Evolutionary conservation across 2,888 invertebrate species (phyloP).

Genomic region (Coronaproctus castanopsis): DNA sequence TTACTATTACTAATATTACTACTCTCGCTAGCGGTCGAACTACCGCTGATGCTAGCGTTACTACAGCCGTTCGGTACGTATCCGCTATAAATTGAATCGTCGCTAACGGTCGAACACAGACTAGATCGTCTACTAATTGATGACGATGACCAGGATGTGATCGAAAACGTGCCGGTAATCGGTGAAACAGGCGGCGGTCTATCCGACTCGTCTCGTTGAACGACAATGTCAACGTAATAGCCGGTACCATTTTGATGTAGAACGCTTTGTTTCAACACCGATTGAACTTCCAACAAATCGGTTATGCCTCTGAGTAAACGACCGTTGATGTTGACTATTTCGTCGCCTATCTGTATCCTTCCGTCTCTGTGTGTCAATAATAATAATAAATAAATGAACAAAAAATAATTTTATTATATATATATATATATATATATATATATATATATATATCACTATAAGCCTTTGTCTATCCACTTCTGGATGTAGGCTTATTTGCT

Average conservation of each 20-base stretch:
- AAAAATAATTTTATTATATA: neutral
- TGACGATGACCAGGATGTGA: neutral
- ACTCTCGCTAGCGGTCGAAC: neutral
- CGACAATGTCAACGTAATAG: constrained; percentile 24
- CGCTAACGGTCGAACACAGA: neutral
- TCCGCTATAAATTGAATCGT: neutral
- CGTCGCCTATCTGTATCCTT: constrained; percentile 28
- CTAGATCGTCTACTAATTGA: neutral
- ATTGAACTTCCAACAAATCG: constrained; percentile 23
- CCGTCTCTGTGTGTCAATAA: constrained; percentile 24
- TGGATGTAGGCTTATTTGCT: too few species aligned
- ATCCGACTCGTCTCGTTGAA: constrained; percentile 14
- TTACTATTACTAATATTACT: neutral
- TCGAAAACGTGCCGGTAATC: neutral
- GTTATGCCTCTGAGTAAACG: constrained; percentile 26
- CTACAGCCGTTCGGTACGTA: neutral
- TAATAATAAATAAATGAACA: neutral
- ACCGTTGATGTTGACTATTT: constrained; percentile 30
- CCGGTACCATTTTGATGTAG: constrained; percentile 17
- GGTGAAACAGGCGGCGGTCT: neutral
- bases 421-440: neutral
- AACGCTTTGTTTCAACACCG: constrained; percentile 19
- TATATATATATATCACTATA: neutral
- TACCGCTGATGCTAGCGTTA: neutral
- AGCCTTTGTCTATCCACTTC: too few species aligned